Evolutionary conservation across 1,140 invertebrate species (phyloP), one percentile per base, ranked within the genome.

Genomic region (Hycleus cichorii): DNA sequence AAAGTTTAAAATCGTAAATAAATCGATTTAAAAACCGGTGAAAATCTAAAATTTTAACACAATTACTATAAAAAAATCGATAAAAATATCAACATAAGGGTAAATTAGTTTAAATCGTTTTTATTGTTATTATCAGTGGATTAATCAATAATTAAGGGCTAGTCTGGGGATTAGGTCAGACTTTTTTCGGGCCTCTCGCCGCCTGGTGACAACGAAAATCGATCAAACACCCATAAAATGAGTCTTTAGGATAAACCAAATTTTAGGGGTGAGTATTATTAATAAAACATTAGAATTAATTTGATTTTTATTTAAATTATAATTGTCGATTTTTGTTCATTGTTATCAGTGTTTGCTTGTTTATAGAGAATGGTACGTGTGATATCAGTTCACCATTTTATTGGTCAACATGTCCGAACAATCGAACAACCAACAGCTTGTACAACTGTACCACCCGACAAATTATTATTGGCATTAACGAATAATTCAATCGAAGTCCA

Each of bases 371-470:
- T 87, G 85, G 84, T 87, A 12, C 78, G 83, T 6, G 83, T 87
- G 1, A 81, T 87, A 49, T 82, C 83, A 18, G 83, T 84, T 49
- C 84, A 87, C 64, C 84, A 87, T 72, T 87, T 88, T 69, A 68
- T 76, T 9, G 79, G 79, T 11, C 84, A 87, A 69, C 79, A 82
- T 64, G 80, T 86, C 7, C 78, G 80, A 52, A 79, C 80, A 18
- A 80, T 85, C 46, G 83, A 86, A 58, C 83, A 85, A 58, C 80
- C 83, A 1, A 80, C 82, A 0, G 81, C 83, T 8, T 77, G 79
- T 8, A 78, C 81, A 32, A 75, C 80, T 6, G 83, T 81, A 12
- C 74, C 77, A 3, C 74, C 74, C 46, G 76, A 83, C 59, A 74
- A 77, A 59, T 64, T 82, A 0, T 64, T 86, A 2, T 61, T 85